phyloP scores from a whole-genome alignment of 2,888 invertebrate species.

The Stenodema calcarata region DNA sequence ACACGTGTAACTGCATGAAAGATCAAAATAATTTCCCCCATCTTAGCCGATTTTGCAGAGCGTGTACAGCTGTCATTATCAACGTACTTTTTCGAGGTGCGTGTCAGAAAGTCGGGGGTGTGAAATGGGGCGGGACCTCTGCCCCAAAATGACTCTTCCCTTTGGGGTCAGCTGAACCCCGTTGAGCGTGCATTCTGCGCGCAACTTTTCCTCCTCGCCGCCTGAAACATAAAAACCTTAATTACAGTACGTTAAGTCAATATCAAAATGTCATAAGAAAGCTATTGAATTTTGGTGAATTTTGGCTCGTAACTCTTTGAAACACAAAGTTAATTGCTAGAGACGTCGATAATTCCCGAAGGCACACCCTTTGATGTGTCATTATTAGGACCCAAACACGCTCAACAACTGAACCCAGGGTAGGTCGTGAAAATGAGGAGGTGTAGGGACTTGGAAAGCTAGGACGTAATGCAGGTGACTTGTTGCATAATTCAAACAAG shows the following conservation, averaged over 20 bases:
- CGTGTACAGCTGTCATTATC: neutral
- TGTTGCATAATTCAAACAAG: conserved; percentile 29
- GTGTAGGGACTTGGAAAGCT: neutral
- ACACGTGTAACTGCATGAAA: no score
- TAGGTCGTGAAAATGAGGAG: neutral
- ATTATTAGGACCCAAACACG: neutral
- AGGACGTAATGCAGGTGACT: neutral
- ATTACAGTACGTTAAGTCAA: no score
- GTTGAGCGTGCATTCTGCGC: conserved; percentile 49
- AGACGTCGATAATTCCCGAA: neutral
- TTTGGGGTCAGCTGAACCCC: conserved; percentile 65
- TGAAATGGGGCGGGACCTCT: conserved; percentile 14
- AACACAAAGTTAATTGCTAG: neutral
- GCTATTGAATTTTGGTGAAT: no score
- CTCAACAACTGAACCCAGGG: neutral
- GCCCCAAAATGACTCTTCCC: conserved; percentile 64
- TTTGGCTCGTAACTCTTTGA: no score
- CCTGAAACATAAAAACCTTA: conserved; percentile 38
- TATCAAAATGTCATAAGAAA: neutral
- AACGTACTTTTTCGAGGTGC: conserved; percentile 67
- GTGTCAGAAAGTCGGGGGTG: conserved; percentile 60
- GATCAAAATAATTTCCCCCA: no score
- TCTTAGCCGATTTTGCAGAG: neutral
- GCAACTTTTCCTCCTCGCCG: conserved; percentile 50
- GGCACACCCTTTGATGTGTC: neutral